phyloP scores from a whole-genome alignment of 2,797 vertebrate species.

The Cryptoprocta ferox region DNA sequence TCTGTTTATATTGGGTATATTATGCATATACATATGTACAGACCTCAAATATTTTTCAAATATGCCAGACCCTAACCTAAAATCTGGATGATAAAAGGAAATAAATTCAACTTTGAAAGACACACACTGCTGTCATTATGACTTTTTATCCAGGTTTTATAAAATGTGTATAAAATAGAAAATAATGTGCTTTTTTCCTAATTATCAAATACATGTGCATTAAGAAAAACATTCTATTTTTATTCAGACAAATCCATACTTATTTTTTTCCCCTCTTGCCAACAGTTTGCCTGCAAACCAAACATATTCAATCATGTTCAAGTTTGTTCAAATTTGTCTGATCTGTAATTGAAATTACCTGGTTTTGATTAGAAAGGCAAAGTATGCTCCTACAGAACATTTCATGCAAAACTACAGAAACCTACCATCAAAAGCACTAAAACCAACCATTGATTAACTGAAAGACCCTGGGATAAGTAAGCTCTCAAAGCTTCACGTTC shows the following conservation, averaged over 20 bases:
- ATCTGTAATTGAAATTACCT: conserved; percentile 23
- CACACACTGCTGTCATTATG: background rate
- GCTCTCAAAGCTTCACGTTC: background rate
- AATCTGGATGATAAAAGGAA: conserved; percentile 5
- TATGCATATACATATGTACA: background rate
- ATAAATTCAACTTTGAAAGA: background rate
- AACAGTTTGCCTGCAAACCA: background rate
- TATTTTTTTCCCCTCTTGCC: background rate
- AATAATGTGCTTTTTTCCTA: background rate
- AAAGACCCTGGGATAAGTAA: background rate
- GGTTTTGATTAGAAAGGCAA: conserved; percentile 4
- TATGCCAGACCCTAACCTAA: background rate
- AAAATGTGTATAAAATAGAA: background rate
- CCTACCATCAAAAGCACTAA: background rate
- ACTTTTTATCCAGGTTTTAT: background rate
- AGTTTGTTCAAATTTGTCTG: background rate
- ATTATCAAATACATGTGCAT: background rate
- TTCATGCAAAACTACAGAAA: conserved; percentile 26
- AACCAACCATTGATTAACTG: background rate
- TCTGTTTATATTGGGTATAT: background rate
- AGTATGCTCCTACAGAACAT: background rate
- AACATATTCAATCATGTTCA: background rate
- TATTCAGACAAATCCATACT: background rate
- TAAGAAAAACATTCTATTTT: conserved; percentile 26
- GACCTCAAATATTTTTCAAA: conserved; percentile 1